A percentile compares a stretch with the other conserved stretches of the same genome.
Evolutionary conservation across 2,888 invertebrate genomes (phyloP).

Genomic region (Diloba caeruleocephala): DNA sequence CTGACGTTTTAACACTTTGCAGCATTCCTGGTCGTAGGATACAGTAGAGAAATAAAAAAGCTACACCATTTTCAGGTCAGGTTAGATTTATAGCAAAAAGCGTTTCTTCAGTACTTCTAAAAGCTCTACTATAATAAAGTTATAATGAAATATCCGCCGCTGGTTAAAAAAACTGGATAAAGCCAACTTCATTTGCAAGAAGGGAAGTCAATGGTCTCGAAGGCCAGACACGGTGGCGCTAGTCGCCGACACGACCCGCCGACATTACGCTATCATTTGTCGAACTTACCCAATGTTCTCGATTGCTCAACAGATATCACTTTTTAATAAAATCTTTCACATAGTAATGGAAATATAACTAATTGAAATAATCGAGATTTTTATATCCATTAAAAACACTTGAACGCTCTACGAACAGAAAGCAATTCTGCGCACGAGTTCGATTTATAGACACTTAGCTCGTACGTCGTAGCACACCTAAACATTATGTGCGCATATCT

Average conservation of each 20-base stretch:
- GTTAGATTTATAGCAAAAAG: too few species aligned
- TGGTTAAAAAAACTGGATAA: constrained; percentile 38
- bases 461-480: constrained; percentile 77
- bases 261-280: constrained; percentile 77
- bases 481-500: constrained; percentile 86
- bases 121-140: constrained; percentile 17
- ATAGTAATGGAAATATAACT: constrained; percentile 13
- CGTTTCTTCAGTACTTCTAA: too few species aligned
- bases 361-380: constrained; percentile 7
- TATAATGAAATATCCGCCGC: constrained; percentile 22
- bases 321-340: constrained; percentile 41
- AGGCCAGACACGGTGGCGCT: constrained; percentile 80
- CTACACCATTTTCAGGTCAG: too few species aligned
- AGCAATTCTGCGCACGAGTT: constrained; percentile 83
- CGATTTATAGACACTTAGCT: constrained; percentile 83
- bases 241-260: constrained; percentile 63
- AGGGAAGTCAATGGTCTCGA: constrained; percentile 74
- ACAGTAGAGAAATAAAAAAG: too few species aligned
- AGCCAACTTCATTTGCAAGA: constrained; percentile 63
- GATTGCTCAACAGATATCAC: constrained; percentile 54
- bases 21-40: too few species aligned
- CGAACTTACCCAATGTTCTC: constrained; percentile 75
- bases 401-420: constrained; percentile 40
- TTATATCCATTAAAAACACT: constrained; percentile 14
- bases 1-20: too few species aligned